Evolutionary conservation across 1,140 invertebrate genomes (phyloP).

Genomic region (Druon quercuslanigerum): DNA sequence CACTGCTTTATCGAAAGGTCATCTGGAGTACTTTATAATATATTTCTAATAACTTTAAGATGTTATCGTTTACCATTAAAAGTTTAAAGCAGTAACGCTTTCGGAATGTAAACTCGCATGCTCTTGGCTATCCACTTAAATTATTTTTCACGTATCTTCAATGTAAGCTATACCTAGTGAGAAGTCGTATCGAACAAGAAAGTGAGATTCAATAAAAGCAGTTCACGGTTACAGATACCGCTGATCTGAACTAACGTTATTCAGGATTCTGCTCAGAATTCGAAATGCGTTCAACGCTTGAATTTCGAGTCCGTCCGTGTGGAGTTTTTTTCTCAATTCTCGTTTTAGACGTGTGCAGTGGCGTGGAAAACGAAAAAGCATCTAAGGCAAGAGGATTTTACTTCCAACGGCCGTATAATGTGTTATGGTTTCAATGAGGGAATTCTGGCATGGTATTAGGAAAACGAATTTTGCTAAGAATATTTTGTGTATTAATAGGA

Average conservation of each 20-base stretch:
- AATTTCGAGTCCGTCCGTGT: conserved; percentile 2
- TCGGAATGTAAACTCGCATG: not conserved
- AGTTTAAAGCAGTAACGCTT: not conserved
- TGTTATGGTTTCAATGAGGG: conserved; percentile 8
- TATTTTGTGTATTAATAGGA: too few relatives aligned
- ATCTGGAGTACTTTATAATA: too few relatives aligned
- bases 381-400: conserved; percentile 2
- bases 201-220: conserved; percentile 60
- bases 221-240: conserved; percentile 53
- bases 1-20: too few relatives aligned
- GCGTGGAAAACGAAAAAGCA: not conserved
- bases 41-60: too few relatives aligned
- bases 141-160: conserved; percentile 47
- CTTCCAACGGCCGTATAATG: conserved; percentile 2
- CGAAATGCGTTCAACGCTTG: conserved; percentile 47
- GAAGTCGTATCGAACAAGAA: conserved; percentile 44
- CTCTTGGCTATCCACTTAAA: conserved; percentile 46
- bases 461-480: not conserved
- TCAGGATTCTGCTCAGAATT: conserved; percentile 53
- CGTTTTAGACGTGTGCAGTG: conserved; percentile 13
- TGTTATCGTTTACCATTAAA: not conserved
- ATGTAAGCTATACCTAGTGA: conserved; percentile 40
- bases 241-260: conserved; percentile 56
- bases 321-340: conserved; percentile 24
- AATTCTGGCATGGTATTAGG: not conserved